These are phyloP conservation scores for Spatulosminthurus flaviceps DNA, from an alignment of 2,888 invertebrate genomes.

Conservation along the genomic window DNA sequence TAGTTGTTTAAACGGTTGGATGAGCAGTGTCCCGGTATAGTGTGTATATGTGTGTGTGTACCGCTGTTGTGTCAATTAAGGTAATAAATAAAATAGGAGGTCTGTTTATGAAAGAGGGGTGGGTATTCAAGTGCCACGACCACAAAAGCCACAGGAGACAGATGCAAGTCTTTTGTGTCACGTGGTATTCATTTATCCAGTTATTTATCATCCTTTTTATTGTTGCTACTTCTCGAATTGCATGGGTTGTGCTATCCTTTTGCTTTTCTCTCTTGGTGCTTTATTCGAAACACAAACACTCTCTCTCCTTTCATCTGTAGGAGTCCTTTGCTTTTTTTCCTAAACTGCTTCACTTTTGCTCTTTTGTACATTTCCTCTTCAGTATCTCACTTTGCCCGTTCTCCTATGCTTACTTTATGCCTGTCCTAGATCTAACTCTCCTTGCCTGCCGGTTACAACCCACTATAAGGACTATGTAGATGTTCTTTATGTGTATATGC, in stretches of 20 bases:
- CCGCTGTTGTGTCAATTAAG: constrained; percentile 63
- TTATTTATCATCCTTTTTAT: constrained; percentile 63
- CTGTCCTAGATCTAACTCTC: constrained; percentile 1
- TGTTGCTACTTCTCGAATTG: constrained; percentile 58
- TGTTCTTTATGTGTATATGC: too few species aligned
- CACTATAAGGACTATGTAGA: neutral
- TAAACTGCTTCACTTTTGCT: constrained; percentile 37
- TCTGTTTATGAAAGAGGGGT: constrained; percentile 63
- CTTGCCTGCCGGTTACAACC: neutral
- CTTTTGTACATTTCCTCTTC: constrained; percentile 40
- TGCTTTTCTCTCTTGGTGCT: constrained; percentile 34
- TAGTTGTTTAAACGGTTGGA: constrained; percentile 47
- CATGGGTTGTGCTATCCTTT: constrained; percentile 54
- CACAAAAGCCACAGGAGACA: constrained; percentile 64
- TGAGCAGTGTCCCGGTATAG: constrained; percentile 31
- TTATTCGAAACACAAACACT: constrained; percentile 29
- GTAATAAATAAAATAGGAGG: constrained; percentile 64
- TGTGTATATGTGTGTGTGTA: constrained; percentile 30
- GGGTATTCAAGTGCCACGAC: constrained; percentile 60
- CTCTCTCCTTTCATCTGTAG: constrained; percentile 12
- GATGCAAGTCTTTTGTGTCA: constrained; percentile 63
- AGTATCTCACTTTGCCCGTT: neutral
- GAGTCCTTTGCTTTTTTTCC: constrained; percentile 19
- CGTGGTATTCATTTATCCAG: constrained; percentile 61
- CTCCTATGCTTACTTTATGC: neutral